Evolutionary conservation across 1,140 invertebrate species (phyloP).

Genomic region (Drosophila repletoides): DNA sequence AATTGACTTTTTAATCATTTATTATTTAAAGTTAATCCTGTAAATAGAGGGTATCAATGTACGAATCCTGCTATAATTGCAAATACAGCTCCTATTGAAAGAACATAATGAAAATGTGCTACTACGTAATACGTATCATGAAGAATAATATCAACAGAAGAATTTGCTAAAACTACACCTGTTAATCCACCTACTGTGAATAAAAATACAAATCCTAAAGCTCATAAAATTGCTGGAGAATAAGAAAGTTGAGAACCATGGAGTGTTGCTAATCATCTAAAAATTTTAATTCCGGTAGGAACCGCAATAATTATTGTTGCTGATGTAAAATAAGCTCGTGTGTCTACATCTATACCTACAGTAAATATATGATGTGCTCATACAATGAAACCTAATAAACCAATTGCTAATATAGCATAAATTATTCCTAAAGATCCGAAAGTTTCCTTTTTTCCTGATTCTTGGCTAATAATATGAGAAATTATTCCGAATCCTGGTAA

Average conservation of each 20-base stretch:
- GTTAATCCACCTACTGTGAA: constrained; percentile 87
- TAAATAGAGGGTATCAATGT: constrained; percentile 87
- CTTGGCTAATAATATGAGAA: constrained; percentile 85
- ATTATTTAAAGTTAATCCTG: constrained; percentile 84
- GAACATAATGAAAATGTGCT: constrained; percentile 89
- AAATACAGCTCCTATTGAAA: constrained; percentile 88
- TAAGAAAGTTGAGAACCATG: constrained; percentile 84
- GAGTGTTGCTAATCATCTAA: constrained; percentile 85
- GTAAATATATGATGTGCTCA: constrained; percentile 90
- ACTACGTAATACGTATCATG: constrained; percentile 91
- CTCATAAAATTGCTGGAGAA: constrained; percentile 85
- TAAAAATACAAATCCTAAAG: constrained; percentile 88
- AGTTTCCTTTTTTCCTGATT: constrained; percentile 85
- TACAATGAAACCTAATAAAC: constrained; percentile 87
- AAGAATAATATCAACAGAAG: constrained; percentile 87
- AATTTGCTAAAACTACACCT: constrained; percentile 87
- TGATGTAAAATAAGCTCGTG: constrained; percentile 88
- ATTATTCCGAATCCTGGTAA: constrained; percentile 86
- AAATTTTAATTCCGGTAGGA: constrained; percentile 87
- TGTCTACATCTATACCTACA: constrained; percentile 88
- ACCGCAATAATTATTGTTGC: constrained; percentile 89
- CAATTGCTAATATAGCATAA: constrained; percentile 87
- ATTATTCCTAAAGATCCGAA: constrained; percentile 86
- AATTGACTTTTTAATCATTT: constrained; percentile 85
- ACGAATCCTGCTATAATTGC: constrained; percentile 87